phyloP scores from a whole-genome alignment of 2,888 invertebrate genomes.

The Hecatera dysodea region DNA sequence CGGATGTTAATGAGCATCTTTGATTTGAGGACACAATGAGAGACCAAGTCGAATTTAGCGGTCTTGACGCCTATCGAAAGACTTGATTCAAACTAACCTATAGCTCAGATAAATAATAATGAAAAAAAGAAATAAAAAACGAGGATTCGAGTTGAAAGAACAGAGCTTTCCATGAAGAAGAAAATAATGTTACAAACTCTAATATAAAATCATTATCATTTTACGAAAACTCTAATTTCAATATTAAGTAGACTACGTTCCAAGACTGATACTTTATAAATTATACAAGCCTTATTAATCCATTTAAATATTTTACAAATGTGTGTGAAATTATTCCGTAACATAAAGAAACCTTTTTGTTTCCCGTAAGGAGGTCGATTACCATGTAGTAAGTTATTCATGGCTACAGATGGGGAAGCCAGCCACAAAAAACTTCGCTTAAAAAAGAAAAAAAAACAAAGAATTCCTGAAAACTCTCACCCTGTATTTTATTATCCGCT shows the following conservation, averaged over 20 bases:
- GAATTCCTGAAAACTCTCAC: constrained; percentile 49
- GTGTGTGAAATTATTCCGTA: background rate
- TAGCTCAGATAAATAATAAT: too few species aligned
- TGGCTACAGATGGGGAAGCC: constrained; percentile 54
- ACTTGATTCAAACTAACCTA: too few species aligned
- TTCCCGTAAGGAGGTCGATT: constrained; percentile 21
- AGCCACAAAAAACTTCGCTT: constrained; percentile 35
- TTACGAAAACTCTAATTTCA: too few species aligned
- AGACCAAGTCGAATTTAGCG: too few species aligned
- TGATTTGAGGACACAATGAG: constrained; percentile 27
- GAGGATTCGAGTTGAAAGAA: background rate
- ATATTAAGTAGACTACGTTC: too few species aligned
- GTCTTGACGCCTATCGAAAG: too few species aligned
- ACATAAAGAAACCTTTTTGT: constrained; percentile 29
- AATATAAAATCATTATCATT: background rate
- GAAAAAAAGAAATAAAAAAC: too few species aligned
- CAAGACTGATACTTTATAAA: too few species aligned
- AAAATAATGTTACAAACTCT: background rate
- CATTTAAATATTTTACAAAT: too few species aligned
- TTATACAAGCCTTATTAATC: background rate
- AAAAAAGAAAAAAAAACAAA: constrained; percentile 43
- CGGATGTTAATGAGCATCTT: constrained; percentile 4
- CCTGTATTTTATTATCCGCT: constrained; percentile 63
- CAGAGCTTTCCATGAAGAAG: background rate
- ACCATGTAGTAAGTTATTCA: constrained; percentile 65